Conservation (phyloP, 2,113 vertebrate species). For the Camelus bactrianus region DNA sequence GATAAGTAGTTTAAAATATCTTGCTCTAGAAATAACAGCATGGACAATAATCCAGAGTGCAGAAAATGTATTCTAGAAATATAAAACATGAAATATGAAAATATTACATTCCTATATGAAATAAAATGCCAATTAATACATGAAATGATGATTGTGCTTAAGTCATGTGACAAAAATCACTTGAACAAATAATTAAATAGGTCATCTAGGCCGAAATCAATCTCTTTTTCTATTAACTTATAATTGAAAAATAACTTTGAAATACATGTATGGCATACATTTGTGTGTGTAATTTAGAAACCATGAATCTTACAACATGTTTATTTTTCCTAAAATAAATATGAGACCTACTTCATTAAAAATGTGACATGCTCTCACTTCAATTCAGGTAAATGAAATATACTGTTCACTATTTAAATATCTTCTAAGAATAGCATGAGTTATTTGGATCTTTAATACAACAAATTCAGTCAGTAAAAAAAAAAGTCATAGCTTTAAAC, state of each 20-base stretch:
- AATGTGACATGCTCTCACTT: not conserved
- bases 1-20: slow-evolving; percentile 65
- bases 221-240: not conserved
- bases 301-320: not conserved
- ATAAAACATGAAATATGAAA: not conserved
- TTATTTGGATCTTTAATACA: not conserved
- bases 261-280: not conserved
- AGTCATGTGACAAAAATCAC: not conserved
- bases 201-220: not conserved
- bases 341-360: not conserved
- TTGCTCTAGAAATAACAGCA: slow-evolving; percentile 57
- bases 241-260: not conserved
- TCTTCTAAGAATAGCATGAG: not conserved
- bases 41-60: not conserved
- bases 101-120: not conserved
- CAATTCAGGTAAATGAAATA: slow-evolving; percentile 10
- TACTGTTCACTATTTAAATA: not conserved
- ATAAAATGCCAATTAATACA: not conserved
- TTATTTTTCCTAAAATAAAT: slow-evolving; percentile 49
- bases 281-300: not conserved
- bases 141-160: not conserved
- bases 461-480: not conserved
- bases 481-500: not conserved
- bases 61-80: slow-evolving; percentile 3
- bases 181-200: not conserved